Conservation (phyloP, 2,797 vertebrate species). For the Okamejei kenojei region DNA sequence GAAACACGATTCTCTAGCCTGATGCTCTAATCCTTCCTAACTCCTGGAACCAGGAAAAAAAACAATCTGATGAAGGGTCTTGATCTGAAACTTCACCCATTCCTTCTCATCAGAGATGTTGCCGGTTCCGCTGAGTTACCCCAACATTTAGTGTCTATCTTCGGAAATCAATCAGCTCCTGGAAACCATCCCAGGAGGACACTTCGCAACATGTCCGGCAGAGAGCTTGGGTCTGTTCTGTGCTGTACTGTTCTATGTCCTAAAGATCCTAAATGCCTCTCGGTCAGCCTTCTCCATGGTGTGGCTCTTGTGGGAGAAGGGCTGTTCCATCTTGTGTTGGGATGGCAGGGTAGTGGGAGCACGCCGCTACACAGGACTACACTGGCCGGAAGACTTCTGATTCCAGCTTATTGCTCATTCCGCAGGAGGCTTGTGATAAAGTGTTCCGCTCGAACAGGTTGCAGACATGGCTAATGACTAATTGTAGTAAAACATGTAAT, state of each 20-base stretch:
- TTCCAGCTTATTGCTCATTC: neutral
- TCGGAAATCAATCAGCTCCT: no score
- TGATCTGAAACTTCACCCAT: no score
- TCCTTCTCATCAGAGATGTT: no score
- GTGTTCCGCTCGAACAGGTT: neutral
- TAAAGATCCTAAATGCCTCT: neutral
- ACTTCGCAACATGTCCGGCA: no score
- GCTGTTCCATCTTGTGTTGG: neutral
- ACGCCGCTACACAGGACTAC: neutral
- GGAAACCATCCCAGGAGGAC: neutral
- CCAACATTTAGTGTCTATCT: no score
- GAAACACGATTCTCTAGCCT: neutral
- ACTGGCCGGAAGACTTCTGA: neutral
- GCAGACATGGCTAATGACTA: no score
- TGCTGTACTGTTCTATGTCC: no score
- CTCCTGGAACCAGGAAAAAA: neutral
- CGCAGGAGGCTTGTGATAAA: neutral
- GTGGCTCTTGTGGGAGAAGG: neutral
- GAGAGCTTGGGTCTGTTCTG: no score
- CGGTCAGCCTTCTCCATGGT: neutral
- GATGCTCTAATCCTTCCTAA: neutral
- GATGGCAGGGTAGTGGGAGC: no score
- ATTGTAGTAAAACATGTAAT: neutral
- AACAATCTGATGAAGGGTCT: no score
- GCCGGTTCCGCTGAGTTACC: no score